A percentile compares a stretch with the other conserved stretches of the same genome.
These are phyloP conservation scores for Batillaria attramentaria DNA, from an alignment of 1,140 invertebrate genomes.

Conservation along the genomic window DNA sequence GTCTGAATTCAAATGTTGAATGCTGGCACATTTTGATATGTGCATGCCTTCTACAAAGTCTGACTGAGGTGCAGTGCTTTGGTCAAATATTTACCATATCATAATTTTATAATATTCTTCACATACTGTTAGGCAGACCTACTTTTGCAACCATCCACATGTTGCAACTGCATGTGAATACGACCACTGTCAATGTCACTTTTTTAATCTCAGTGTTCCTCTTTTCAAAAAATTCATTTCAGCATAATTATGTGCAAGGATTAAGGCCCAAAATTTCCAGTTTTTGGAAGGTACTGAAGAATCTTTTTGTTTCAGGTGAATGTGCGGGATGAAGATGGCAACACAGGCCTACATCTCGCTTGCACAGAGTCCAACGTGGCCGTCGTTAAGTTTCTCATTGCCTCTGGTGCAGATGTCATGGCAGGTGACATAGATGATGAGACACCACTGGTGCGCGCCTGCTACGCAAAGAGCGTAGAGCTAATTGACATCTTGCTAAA, in stretches of 20 bases:
- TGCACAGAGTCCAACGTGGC: constrained; percentile 37
- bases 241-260: no score
- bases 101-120: no score
- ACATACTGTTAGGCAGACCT: no score
- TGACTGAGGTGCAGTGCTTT: neutral
- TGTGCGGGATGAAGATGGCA: constrained; percentile 36
- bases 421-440: constrained; percentile 32
- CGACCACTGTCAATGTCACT: no score
- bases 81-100: no score
- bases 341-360: constrained; percentile 41
- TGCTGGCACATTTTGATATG: neutral
- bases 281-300: no score
- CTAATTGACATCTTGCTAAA: constrained; percentile 38
- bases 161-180: no score
- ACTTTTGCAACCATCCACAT: no score
- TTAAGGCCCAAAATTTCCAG: no score
- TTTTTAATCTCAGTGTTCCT: no score
- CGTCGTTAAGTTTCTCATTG: constrained; percentile 29
- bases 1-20: constrained; percentile 19
- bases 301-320: constrained; percentile 26
- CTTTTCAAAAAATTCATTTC: no score
- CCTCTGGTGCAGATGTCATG: constrained; percentile 33
- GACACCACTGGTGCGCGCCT: constrained; percentile 39
- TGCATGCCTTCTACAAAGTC: neutral
- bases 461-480: constrained; percentile 23